These are phyloP conservation scores for Elgonia sp. DNA, from an alignment of 2,888 invertebrate genomes.

Conservation along the genomic window DNA sequence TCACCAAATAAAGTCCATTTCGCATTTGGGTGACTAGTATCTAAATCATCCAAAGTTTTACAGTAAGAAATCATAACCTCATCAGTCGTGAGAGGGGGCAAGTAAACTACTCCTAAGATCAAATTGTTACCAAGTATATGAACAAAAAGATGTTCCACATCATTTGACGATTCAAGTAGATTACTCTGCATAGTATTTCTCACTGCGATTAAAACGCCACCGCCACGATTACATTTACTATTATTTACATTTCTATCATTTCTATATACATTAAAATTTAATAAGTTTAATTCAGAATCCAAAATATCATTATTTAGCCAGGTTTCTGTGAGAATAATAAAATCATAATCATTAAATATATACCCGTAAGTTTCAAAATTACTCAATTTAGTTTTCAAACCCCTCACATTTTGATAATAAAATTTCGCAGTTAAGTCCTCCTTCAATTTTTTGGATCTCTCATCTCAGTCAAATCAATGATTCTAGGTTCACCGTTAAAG, in stretches of 20 bases:
- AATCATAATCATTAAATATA: slow-evolving; percentile 19
- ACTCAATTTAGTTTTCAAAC: slow-evolving; percentile 1
- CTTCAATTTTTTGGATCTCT: background rate
- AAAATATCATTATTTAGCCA: slow-evolving; percentile 6
- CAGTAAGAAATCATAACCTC: slow-evolving; percentile 2
- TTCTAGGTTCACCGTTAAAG: background rate
- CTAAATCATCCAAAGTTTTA: slow-evolving; percentile 17
- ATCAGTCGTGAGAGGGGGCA: background rate
- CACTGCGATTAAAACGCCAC: slow-evolving; percentile 18
- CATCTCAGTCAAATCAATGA: no score
- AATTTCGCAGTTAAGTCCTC: background rate
- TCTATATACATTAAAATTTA: slow-evolving; percentile 20
- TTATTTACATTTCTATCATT: slow-evolving; percentile 1
- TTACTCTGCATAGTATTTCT: background rate
- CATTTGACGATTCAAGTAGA: background rate
- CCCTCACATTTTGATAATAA: slow-evolving; percentile 24
- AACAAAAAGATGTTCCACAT: slow-evolving; percentile 48
- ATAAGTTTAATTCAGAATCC: slow-evolving; percentile 2
- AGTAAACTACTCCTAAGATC: slow-evolving; percentile 3
- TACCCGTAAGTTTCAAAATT: slow-evolving; percentile 8
- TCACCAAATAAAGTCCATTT: slow-evolving; percentile 39
- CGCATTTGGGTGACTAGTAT: background rate
- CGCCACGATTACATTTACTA: slow-evolving; percentile 1
- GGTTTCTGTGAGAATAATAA: slow-evolving; percentile 17
- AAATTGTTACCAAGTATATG: background rate